Base-by-base conservation (phyloP, 2,797 vertebrate species). In the Sebastes iracundus region DNA sequence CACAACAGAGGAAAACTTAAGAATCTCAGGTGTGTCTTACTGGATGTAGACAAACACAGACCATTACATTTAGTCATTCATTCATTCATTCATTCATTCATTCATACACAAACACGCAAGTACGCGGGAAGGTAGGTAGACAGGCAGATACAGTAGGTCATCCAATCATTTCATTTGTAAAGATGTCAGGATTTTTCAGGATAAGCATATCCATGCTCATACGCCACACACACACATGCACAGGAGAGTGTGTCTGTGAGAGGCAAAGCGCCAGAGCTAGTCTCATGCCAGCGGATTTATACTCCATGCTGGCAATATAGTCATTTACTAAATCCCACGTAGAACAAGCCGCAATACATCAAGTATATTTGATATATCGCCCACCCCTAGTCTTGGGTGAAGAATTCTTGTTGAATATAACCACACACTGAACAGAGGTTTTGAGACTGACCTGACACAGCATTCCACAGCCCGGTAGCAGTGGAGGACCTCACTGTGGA, bases 391-490 rank as follows among this genome's bases (percentile, higher is more conserved):
- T 53, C n/a, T 53, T 25, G 60, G 13, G 52, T 10, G 4, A 63
- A 13, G 23, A 53, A 25, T 38, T 42, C 28, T 56, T 14, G 13
- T 7, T 35, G 30, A 38, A 38, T 56, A 28, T 13, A 46, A 42
- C 4, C 35, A 32, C 6, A 11, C 22, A 38, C 6, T 16, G 16
- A 67, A 22, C 18, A 23, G 2, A 69, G 52, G 7, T 27, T 84
- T 10, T 7, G 7, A 23, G 1, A 79, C 94, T 90, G 72, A 99
- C 99, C 99, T 97, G 87, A 99, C 98, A 71, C 98, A 99, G 86
- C 99, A 99, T 61, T 99, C 99, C 60, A 99, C 97, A 0, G 99
- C 99, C 70, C 98, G 96, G 94, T 96, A 99, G 96, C 97, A 99
- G 79, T 99, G 98, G 23, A 98, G 96, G 89, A 99, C 97, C 85